Evolutionary conservation across 2,888 invertebrate genomes (phyloP), one percentile per base, ranked within the genome.

Genomic region (Ryuthela nishihirai): DNA sequence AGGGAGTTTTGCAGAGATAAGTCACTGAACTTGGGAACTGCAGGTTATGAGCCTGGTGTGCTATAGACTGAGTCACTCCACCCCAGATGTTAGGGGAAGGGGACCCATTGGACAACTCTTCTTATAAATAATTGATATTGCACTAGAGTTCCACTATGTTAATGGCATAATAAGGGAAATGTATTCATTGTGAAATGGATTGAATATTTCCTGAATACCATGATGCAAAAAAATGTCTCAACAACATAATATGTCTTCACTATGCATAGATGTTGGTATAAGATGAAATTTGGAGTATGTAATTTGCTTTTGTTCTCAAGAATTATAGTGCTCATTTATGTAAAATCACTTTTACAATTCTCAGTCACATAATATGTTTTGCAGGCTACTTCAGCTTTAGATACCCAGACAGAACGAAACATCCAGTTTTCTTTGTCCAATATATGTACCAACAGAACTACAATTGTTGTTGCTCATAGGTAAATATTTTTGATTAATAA

Each of bases 321-420:
- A 15, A 36, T 15, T 17, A 36, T 10, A 36, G 9, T 36, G 17
- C 17, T 36, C 17, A 7, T 12, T 36, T 36, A 15, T 7, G 12
- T 36, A 15, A 7, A 15, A 9, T 36, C 3, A 15, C 1, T 15
- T 32, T 40, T 15, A 17, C n/a, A n/a, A n/a, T n/a, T n/a, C n/a
- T n/a, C n/a, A n/a, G n/a, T n/a, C n/a, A n/a, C n/a, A n/a, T n/a
- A n/a, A 15, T 32, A 10, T 40, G 2, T 18, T 18, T 42, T 43
- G 25, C 20, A 68, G 65, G 67, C 92, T 2, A 92, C 92, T 0
- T 94, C 93, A 48, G 94, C 97, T 0, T 78, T 98, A 29, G 97
- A 98, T 72, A 97, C 97, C 0, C 85, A 92, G 70, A 95, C 97
- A 0, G 98, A 98, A 73, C 81, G 94, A 49, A 86, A 88, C 73